Evolutionary conservation across 2,888 invertebrate genomes (phyloP).

Genomic region (Cistogaster globosa): DNA sequence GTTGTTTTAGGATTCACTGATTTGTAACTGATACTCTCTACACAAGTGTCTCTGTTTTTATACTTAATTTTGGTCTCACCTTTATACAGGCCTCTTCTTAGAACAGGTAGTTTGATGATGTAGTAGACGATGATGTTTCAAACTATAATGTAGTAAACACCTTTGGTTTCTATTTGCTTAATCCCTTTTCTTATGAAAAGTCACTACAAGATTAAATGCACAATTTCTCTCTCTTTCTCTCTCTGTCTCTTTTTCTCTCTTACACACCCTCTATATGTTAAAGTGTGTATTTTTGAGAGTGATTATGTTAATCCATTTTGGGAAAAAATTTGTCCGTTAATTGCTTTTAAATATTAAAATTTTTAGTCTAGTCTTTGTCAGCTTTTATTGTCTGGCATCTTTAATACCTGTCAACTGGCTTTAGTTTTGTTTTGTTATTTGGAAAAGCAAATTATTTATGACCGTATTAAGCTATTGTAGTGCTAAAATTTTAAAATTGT

Average conservation of each 20-base stretch:
- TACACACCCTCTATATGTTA: background rate
- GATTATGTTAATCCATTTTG: conserved; percentile 41
- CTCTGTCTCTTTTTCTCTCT: background rate
- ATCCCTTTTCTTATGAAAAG: conserved; percentile 10
- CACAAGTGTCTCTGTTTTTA: conserved; percentile 50
- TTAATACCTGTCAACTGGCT: conserved; percentile 24
- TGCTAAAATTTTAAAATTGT: background rate
- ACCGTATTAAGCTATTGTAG: background rate
- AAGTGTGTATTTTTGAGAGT: background rate
- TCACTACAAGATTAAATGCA: background rate
- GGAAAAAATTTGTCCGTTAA: conserved; percentile 39
- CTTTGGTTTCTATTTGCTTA: conserved; percentile 15
- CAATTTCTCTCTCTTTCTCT: background rate
- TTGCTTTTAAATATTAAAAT: background rate
- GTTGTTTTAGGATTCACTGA: conserved; percentile 29
- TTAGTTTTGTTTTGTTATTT: background rate
- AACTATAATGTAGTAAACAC: conserved; percentile 22
- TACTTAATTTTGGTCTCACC: background rate
- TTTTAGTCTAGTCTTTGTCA: background rate
- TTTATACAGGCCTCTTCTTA: background rate
- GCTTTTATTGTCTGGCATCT: background rate
- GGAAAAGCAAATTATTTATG: background rate
- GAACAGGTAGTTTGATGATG: conserved; percentile 48
- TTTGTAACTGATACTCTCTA: conserved; percentile 15
- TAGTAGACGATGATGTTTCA: conserved; percentile 2